phyloP scores from a whole-genome alignment of 2,888 invertebrate species.

The Drosophila mettleri region DNA sequence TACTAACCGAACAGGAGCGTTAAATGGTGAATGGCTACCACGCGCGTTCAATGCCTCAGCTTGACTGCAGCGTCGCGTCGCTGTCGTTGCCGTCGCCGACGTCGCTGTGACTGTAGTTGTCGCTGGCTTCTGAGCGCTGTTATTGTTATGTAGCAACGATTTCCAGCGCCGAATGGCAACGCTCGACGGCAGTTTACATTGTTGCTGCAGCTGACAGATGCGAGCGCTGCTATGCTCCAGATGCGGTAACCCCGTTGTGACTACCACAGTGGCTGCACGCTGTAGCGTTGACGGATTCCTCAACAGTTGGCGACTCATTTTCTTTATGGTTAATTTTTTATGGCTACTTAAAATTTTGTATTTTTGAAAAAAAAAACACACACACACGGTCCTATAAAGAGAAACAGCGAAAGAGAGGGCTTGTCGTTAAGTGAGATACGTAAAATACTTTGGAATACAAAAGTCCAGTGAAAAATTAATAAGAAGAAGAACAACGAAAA shows the following conservation, averaged over 20 bases:
- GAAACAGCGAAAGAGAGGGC: neutral
- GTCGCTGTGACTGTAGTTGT: conserved; percentile 39
- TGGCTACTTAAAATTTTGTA: conserved; percentile 3
- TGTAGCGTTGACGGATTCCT: conserved; percentile 65
- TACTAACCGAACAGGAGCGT: conserved; percentile 65
- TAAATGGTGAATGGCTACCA: conserved; percentile 60
- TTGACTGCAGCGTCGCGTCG: conserved; percentile 72
- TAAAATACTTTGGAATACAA: conserved; percentile 22
- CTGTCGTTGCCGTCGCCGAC: conserved; percentile 23
- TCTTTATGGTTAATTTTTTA: conserved; percentile 11
- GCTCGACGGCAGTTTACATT: conserved; percentile 54
- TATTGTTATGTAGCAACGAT: conserved; percentile 75
- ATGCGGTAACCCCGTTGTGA: conserved; percentile 24
- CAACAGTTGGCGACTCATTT: conserved; percentile 79
- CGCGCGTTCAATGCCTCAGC: conserved; percentile 72
- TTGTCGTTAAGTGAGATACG: conserved; percentile 12
- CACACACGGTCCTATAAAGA: conserved; percentile 17
- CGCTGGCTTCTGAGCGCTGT: conserved; percentile 51
- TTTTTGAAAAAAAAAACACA: neutral
- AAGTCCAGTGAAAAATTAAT: conserved; percentile 29
- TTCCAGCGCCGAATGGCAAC: conserved; percentile 82
- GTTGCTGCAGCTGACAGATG: conserved; percentile 50
- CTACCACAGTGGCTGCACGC: conserved; percentile 49
- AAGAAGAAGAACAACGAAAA: no score
- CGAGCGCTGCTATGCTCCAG: conserved; percentile 21